Evolutionary conservation across 2,797 vertebrate genomes (phyloP).

Genomic region (Eutrigla gurnardus): DNA sequence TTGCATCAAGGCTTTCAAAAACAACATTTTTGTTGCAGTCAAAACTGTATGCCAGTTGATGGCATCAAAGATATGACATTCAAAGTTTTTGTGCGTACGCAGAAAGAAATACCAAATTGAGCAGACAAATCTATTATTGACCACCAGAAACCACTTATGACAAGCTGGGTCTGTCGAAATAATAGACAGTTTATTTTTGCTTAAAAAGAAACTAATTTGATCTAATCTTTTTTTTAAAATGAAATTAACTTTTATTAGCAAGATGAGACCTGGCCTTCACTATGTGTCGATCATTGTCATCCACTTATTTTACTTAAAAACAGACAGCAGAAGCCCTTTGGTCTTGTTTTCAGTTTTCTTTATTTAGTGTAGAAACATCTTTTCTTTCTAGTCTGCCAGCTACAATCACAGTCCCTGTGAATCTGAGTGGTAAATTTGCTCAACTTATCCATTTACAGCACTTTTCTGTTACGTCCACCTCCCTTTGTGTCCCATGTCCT

Average conservation of each 20-base stretch:
- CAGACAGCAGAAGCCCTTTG: background rate
- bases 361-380: background rate
- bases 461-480: background rate
- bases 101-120: background rate
- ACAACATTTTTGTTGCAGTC: too few species aligned
- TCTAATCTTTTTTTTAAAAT: too few species aligned
- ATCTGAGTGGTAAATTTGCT: background rate
- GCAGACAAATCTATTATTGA: background rate
- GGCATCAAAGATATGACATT: too few species aligned
- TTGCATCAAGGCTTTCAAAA: too few species aligned
- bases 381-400: background rate
- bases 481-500: background rate
- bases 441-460: conserved; percentile 15
- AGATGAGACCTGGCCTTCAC: background rate
- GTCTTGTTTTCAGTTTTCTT: conserved; percentile 6
- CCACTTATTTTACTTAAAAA: background rate
- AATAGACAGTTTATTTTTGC: background rate
- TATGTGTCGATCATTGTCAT: background rate
- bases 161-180: background rate
- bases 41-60: too few species aligned
- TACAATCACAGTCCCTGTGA: background rate
- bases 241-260: background rate
- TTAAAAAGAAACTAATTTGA: too few species aligned
- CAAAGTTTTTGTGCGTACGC: background rate
- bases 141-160: background rate